Evolutionary conservation across 1,140 invertebrate genomes (phyloP).

Genomic region (Drosophila rufa): DNA sequence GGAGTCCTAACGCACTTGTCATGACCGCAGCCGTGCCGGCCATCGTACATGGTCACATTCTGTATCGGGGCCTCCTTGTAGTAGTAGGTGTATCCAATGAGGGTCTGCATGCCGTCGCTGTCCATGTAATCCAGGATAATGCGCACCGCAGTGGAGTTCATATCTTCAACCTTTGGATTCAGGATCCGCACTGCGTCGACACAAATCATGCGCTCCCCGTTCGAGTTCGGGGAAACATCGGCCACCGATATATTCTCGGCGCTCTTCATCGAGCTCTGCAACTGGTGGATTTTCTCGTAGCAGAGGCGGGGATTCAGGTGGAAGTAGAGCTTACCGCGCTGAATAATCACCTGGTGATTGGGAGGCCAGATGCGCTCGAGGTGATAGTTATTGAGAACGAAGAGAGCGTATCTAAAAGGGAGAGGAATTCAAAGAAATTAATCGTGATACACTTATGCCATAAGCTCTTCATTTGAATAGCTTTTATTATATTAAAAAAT

Average conservation of each 20-base stretch:
- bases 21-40: slow-evolving; percentile 92
- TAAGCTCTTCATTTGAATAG: no score
- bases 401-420: slow-evolving; percentile 87
- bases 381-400: slow-evolving; percentile 95
- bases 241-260: slow-evolving; percentile 86
- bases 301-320: slow-evolving; percentile 98
- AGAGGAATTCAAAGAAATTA: not conserved
- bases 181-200: slow-evolving; percentile 29
- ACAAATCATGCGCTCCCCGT: slow-evolving; percentile 96
- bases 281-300: slow-evolving; percentile 89
- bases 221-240: slow-evolving; percentile 94
- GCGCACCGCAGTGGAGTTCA: slow-evolving; percentile 86
- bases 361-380: slow-evolving; percentile 95
- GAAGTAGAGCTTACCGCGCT: slow-evolving; percentile 92
- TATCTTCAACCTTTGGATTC: slow-evolving; percentile 50
- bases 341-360: slow-evolving; percentile 86
- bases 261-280: slow-evolving; percentile 52
- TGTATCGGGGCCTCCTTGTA: slow-evolving; percentile 89
- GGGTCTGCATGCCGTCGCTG: slow-evolving; percentile 88
- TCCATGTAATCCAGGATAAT: slow-evolving; percentile 88
- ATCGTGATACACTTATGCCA: no score
- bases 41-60: slow-evolving; percentile 92
- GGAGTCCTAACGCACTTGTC: slow-evolving; percentile 83
- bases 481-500: no score
- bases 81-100: slow-evolving; percentile 92